Conservation (phyloP, 1,140 invertebrate genomes). For the Drosophila subpulchrella region DNA sequence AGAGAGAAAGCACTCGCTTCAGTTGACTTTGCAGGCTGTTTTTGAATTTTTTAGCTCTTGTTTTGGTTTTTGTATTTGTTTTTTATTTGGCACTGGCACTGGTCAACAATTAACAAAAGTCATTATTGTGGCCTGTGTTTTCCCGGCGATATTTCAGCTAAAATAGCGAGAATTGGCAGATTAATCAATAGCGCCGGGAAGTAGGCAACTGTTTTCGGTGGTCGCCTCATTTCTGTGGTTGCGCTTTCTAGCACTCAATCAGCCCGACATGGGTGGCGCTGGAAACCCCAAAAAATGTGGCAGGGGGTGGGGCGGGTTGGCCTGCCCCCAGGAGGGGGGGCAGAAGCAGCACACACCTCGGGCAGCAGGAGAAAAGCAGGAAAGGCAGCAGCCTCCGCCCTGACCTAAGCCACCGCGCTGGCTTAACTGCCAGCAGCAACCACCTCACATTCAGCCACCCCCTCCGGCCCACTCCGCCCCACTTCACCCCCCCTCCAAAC, state of each 20-base stretch:
- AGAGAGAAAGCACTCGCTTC: slow-evolving; percentile 9
- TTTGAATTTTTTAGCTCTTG: slow-evolving; percentile 40
- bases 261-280: slow-evolving; percentile 26
- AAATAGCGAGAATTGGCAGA: slow-evolving; percentile 1
- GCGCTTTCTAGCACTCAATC: slow-evolving; percentile 51
- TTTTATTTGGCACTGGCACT: slow-evolving; percentile 28
- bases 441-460: slow-evolving; percentile 23
- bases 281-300: slow-evolving; percentile 1
- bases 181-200: slow-evolving; percentile 24
- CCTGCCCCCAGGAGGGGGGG: background rate
- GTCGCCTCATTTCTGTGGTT: slow-evolving; percentile 39
- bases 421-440: slow-evolving; percentile 75
- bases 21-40: slow-evolving; percentile 55
- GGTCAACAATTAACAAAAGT: slow-evolving; percentile 37
- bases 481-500: background rate
- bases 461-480: background rate
- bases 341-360: slow-evolving; percentile 63
- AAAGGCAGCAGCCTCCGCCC: slow-evolving; percentile 58
- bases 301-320: background rate
- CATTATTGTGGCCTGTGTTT: slow-evolving; percentile 8
- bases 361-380: slow-evolving; percentile 19
- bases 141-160: background rate
- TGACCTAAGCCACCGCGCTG: slow-evolving; percentile 78
- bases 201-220: slow-evolving; percentile 31
- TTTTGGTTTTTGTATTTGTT: slow-evolving; percentile 25